Evolutionary conservation across 2,888 invertebrate genomes (phyloP), one percentile per base, ranked within the genome.

Genomic region (Caenorhabditis panamensis): DNA sequence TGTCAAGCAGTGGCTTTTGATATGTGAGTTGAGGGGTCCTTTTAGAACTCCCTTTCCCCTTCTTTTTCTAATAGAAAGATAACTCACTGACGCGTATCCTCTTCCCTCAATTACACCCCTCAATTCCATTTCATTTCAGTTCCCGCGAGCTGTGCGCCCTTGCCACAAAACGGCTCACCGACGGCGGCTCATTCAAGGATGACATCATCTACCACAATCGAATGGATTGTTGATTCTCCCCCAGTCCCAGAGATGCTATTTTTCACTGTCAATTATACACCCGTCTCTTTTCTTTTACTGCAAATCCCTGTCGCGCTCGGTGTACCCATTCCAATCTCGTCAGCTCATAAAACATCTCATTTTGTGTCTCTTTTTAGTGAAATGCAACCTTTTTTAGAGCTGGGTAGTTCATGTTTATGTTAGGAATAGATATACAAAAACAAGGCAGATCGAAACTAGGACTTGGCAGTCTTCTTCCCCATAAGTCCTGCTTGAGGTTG

Each of bases 1-100:
- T 87, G 87, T 51, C 72, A 78, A 22, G 62, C 84, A 2, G 87
- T 87, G 3, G 87, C 85, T 1, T 87, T 79, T 51, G 82, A 85
- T 62, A 69, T 81, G 86, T 86, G 51, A 73, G 83, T 83, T 20
- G 1, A 8, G 49, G 3, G 47, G 4, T 22, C 26, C 8, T 31
- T 31, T 9, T 31, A 31, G 31, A 4, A 31, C 31, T 4, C 18
- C 20, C 37, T 59, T 22, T 24, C 24, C 16, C 28, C 31, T 20
- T 26, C 11, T 31, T 18, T 18, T 31, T 5, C 16, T 36, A 13
- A 18, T n/a, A 28, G 26, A 11, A 18, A 53, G 31, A 61, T 22
- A 26, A 41, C 62, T 26, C 54, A 63, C 36, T 26, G 44, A 54
- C 20, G 62, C 59, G 51, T 44, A 22, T 26, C 64, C 64, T 41